A percentile compares a stretch with the other conserved stretches of the same genome.
These are phyloP conservation scores for Imbricaverruca yamaguchii DNA, from an alignment of 2,888 invertebrate genomes.

Conservation along the genomic window DNA sequence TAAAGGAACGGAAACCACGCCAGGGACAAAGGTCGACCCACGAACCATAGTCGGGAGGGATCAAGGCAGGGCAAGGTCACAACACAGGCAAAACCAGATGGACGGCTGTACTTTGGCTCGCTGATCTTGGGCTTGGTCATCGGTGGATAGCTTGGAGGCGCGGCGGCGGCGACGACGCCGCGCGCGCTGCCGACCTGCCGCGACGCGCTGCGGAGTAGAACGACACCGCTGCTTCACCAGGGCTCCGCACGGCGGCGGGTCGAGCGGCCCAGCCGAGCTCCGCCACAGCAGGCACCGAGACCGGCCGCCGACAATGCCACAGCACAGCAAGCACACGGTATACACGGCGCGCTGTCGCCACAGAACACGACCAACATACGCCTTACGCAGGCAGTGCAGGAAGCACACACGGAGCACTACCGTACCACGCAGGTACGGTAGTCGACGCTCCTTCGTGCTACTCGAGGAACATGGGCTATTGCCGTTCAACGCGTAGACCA, in stretches of 20 bases:
- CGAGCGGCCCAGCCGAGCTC: too few relatives aligned
- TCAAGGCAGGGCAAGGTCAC: not conserved
- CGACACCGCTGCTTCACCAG: not conserved
- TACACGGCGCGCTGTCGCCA: not conserved
- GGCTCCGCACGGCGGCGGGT: too few relatives aligned
- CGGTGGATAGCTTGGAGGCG: not conserved
- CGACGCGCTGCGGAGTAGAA: not conserved
- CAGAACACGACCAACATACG: not conserved
- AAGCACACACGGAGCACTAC: too few relatives aligned
- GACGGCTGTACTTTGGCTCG: not conserved
- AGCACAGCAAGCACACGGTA: not conserved
- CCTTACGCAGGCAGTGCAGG: not conserved
- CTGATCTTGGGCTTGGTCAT: not conserved
- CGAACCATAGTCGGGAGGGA: too few relatives aligned
- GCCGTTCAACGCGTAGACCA: too few relatives aligned
- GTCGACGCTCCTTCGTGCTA: too few relatives aligned
- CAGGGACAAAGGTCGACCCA: too few relatives aligned
- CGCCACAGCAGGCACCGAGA: too few relatives aligned
- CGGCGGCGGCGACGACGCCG: not conserved
- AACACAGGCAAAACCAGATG: not conserved
- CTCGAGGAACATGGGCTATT: too few relatives aligned
- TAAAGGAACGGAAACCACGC: too few relatives aligned
- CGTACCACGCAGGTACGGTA: too few relatives aligned
- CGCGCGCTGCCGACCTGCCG: not conserved
- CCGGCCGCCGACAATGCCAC: not conserved